Conservation (phyloP, 2,113 vertebrate species). For the Platysternon megacephalum region DNA sequence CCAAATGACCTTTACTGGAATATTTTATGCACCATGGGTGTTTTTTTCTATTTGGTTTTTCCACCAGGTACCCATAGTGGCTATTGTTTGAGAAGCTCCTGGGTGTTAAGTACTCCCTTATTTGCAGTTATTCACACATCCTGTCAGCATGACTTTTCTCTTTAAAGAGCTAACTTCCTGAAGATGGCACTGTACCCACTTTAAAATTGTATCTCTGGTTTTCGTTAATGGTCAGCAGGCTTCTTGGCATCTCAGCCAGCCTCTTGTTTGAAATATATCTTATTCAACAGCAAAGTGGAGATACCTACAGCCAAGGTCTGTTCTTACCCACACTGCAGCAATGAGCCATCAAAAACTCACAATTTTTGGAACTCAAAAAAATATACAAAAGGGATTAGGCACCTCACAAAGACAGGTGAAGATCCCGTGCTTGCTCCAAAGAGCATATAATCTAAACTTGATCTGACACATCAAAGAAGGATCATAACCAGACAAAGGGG, state of each 20-base stretch:
- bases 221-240: background rate
- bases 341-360: background rate
- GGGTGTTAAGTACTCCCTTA: no score
- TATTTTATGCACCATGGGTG: background rate
- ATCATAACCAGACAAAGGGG: background rate
- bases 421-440: background rate
- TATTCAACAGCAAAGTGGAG: background rate
- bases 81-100: no score
- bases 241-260: background rate
- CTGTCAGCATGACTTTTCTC: no score
- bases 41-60: background rate
- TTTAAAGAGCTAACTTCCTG: background rate
- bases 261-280: background rate
- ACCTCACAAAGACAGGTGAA: background rate
- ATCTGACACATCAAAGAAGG: background rate
- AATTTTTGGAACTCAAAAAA: no score
- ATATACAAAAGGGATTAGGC: no score
- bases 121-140: no score
- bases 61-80: no score
- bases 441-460: background rate
- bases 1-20: background rate
- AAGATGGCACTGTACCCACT: background rate
- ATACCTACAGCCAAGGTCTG: background rate
- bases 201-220: background rate
- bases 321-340: background rate